Percentiles rank a stretch among this genome's conserved stretches.
Conservation (phyloP, 1,140 invertebrate genomes). For the Bombus polaris region DNA sequence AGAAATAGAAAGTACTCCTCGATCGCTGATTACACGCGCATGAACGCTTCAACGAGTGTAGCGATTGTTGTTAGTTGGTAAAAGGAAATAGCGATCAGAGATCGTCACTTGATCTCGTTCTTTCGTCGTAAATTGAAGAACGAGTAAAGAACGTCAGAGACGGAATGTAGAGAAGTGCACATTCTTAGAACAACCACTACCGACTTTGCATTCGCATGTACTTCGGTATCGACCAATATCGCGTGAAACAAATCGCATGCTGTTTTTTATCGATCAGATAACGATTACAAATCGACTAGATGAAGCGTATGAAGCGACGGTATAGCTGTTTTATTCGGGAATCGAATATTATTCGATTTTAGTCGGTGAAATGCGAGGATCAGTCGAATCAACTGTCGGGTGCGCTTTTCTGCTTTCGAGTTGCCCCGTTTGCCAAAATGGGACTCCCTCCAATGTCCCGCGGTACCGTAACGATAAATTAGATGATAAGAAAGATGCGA, state of each 20-base stretch:
- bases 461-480: slow-evolving; percentile 45
- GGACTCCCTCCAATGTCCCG: slow-evolving; percentile 8
- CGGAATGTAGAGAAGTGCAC: not conserved
- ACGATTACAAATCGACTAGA: not conserved
- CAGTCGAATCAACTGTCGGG: not conserved
- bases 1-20: not conserved
- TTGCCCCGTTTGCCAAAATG: slow-evolving; percentile 5
- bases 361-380: not conserved
- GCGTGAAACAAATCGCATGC: not conserved
- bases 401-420: not conserved
- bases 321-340: not conserved
- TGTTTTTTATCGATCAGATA: not conserved
- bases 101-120: not conserved
- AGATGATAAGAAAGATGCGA: slow-evolving; percentile 60
- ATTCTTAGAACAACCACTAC: not conserved
- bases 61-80: slow-evolving; percentile 11
- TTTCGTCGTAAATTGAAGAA: not conserved
- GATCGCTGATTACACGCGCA: not conserved
- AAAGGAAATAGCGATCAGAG: slow-evolving; percentile 1
- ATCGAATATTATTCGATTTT: not conserved
- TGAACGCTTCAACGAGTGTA: slow-evolving; percentile 15
- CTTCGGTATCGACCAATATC: slow-evolving; percentile 13
- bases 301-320: not conserved
- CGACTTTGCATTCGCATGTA: slow-evolving; percentile 9
- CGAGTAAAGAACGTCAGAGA: too few species aligned